Conservation (phyloP, 2,113 vertebrate genomes). For the Catharus minimus region DNA sequence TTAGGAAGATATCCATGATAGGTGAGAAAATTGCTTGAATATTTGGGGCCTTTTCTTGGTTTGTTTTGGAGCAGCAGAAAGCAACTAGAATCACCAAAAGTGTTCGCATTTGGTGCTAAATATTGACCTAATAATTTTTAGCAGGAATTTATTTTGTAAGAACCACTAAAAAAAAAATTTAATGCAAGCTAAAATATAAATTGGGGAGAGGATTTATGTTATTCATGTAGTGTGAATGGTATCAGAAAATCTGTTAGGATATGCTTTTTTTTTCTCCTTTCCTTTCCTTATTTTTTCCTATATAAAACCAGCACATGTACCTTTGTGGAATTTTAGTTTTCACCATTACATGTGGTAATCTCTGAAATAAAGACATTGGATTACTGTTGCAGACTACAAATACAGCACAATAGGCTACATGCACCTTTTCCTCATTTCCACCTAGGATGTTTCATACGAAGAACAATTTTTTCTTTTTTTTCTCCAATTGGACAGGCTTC, state of each 20-base stretch:
- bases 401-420: not conserved
- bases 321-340: not conserved
- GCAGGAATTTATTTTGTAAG: not conserved
- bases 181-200: not conserved
- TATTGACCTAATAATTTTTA: not conserved
- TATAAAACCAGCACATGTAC: not conserved
- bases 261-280: not conserved
- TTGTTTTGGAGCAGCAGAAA: not conserved
- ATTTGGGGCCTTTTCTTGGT: not conserved
- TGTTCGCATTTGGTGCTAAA: not conserved
- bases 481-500: not conserved
- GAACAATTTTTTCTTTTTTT: not conserved
- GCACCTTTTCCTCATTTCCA: not conserved
- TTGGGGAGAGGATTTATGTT: not conserved
- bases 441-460: not conserved
- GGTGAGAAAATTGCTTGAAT: not conserved
- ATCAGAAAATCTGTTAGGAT: not conserved
- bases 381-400: not conserved
- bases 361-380: not conserved
- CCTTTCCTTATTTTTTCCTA: not conserved
- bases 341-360: not conserved
- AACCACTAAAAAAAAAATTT: not conserved
- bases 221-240: accelerated
- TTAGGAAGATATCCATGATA: not conserved
- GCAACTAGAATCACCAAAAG: not conserved